phyloP scores from a whole-genome alignment of 2,113 vertebrate genomes.

The Eonycteris spelaea region DNA sequence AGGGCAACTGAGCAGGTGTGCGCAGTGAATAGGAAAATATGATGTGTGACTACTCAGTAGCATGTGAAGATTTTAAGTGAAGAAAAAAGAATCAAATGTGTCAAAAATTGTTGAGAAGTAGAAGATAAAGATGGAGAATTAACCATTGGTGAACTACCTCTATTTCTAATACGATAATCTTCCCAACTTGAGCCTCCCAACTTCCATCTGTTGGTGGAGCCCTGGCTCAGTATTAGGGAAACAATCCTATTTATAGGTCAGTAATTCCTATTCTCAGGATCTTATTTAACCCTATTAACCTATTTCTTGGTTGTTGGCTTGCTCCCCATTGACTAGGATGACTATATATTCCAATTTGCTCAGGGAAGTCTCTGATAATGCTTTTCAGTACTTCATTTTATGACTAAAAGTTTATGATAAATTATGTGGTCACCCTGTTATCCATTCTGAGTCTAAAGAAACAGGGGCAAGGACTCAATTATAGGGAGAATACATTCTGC shows the following conservation, averaged over 20 bases:
- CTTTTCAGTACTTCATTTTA: neutral
- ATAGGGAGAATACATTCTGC: neutral
- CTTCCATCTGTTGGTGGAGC: neutral
- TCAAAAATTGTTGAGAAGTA: neutral
- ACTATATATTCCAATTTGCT: neutral
- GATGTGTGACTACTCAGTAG: neutral
- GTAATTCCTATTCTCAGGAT: neutral
- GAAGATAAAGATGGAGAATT: neutral
- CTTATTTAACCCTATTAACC: neutral
- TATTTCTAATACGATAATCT: neutral
- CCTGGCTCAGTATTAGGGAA: neutral
- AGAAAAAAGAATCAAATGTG: neutral
- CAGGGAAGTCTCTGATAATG: neutral
- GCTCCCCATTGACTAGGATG: neutral
- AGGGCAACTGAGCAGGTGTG: neutral
- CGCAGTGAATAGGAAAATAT: neutral
- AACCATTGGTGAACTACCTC: neutral
- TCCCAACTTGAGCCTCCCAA: neutral
- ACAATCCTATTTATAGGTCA: neutral
- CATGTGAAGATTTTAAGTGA: neutral
- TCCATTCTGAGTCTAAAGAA: neutral
- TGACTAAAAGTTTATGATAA: neutral
- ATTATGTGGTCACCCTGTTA: neutral
- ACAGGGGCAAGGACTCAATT: neutral
- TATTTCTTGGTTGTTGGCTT: neutral